These are phyloP conservation scores for Epinephelus awoara DNA, from an alignment of 2,797 vertebrate genomes.

Conservation along the genomic window DNA sequence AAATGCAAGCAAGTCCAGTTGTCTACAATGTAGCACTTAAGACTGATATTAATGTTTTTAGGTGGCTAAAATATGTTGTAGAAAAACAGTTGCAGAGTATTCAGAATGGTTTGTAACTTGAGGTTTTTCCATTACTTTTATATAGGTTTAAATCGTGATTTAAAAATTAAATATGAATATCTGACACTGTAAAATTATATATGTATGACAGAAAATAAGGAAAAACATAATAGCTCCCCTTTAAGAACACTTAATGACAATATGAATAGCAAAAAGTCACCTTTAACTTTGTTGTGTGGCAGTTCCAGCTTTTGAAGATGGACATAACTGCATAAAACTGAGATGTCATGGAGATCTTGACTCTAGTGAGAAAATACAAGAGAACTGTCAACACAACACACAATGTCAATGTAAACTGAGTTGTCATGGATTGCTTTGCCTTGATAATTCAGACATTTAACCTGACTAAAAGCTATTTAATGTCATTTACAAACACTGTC, in stretches of 20 bases:
- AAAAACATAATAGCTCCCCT: too few relatives aligned
- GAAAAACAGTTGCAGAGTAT: too few relatives aligned
- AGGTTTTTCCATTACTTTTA: too few relatives aligned
- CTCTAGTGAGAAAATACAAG: slow-evolving; percentile 67
- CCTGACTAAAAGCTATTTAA: background rate
- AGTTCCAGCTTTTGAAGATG: slow-evolving; percentile 93
- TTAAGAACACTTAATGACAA: background rate
- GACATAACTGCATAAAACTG: slow-evolving; percentile 87
- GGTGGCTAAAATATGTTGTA: too few relatives aligned
- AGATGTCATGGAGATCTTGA: slow-evolving; percentile 85
- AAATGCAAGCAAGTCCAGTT: too few relatives aligned
- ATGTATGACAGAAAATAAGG: too few relatives aligned
- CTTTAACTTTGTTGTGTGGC: slow-evolving; percentile 92
- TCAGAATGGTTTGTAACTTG: too few relatives aligned
- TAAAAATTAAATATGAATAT: too few relatives aligned
- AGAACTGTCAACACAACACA: slow-evolving; percentile 6
- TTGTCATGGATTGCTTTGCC: slow-evolving; percentile 17
- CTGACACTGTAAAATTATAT: too few relatives aligned
- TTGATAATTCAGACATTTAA: slow-evolving; percentile 8
- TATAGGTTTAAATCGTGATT: too few relatives aligned
- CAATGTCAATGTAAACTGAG: slow-evolving; percentile 28
- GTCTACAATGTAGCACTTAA: too few relatives aligned
- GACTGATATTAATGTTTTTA: too few relatives aligned
- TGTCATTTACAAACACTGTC: background rate
- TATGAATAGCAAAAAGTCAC: slow-evolving; percentile 73